These are phyloP conservation scores for Leuciscus waleckii DNA, from an alignment of 2,797 vertebrate species.

Conservation along the genomic window DNA sequence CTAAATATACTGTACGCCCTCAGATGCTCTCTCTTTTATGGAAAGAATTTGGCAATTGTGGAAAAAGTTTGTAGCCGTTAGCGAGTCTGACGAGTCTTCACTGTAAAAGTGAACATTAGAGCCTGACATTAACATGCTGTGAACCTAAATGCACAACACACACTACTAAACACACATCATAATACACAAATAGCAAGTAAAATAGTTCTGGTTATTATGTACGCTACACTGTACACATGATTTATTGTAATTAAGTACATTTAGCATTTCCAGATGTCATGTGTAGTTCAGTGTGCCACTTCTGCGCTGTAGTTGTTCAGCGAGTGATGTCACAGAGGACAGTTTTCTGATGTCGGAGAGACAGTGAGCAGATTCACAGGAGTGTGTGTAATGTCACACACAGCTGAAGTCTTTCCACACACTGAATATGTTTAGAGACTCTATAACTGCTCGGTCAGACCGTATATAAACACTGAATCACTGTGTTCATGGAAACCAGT, in stretches of 20 bases:
- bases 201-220: not conserved
- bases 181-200: not conserved
- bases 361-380: not conserved
- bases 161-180: not conserved
- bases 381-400: conserved; percentile 2
- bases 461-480: not conserved
- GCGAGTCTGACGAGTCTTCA: not conserved
- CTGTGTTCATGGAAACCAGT: conserved; percentile 29
- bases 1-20: not conserved
- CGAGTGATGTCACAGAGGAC: not conserved
- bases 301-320: not conserved
- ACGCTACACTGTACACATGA: not conserved
- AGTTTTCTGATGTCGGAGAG: not conserved
- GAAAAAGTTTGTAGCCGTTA: not conserved
- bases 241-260: not conserved
- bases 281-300: not conserved
- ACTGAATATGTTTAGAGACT: not conserved
- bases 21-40: not conserved
- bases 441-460: not conserved
- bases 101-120: not conserved
- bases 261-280: too few species aligned
- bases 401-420: not conserved
- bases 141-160: not conserved
- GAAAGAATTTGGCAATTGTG: not conserved
- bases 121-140: not conserved